Evolutionary conservation across 2,113 vertebrate genomes (phyloP).

Genomic region (Gavia stellata): DNA sequence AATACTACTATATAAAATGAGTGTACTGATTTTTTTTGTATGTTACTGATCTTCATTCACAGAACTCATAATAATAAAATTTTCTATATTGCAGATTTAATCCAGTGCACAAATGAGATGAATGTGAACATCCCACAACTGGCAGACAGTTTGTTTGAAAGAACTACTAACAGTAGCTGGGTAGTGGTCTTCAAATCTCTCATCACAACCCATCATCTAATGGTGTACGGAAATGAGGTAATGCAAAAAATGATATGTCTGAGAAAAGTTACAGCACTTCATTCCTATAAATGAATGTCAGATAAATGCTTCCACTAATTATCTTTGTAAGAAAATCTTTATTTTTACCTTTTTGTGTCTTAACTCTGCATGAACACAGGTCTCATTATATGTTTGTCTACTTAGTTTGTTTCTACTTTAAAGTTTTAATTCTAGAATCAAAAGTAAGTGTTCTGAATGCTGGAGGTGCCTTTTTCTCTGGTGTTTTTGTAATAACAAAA

Average conservation of each 20-base stretch:
- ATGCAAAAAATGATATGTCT: neutral
- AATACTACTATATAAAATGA: neutral
- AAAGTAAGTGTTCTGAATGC: neutral
- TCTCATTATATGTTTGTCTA: neutral
- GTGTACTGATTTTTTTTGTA: no score
- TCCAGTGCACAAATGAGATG: conserved; percentile 96
- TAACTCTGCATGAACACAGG: neutral
- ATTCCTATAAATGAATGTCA: neutral
- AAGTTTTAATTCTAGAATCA: neutral
- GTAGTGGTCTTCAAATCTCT: conserved; percentile 99
- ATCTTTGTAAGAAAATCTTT: neutral
- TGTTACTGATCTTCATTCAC: neutral
- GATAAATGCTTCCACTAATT: neutral
- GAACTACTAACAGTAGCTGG: conserved; percentile 97
- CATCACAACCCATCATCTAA: conserved; percentile 96
- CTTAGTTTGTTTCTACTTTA: neutral
- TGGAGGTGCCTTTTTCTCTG: neutral
- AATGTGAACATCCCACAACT: conserved; percentile 96
- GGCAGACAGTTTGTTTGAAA: conserved; percentile 97
- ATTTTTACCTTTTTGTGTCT: neutral
- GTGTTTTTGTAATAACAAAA: neutral
- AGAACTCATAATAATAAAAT: neutral
- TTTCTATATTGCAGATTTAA: conserved; percentile 81
- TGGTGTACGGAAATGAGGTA: conserved; percentile 98
- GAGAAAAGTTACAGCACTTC: neutral